A percentile compares a stretch with the other conserved stretches of the same genome.
phyloP scores from a whole-genome alignment of 2,888 invertebrate genomes.

The Pyrochroa serraticornis region DNA sequence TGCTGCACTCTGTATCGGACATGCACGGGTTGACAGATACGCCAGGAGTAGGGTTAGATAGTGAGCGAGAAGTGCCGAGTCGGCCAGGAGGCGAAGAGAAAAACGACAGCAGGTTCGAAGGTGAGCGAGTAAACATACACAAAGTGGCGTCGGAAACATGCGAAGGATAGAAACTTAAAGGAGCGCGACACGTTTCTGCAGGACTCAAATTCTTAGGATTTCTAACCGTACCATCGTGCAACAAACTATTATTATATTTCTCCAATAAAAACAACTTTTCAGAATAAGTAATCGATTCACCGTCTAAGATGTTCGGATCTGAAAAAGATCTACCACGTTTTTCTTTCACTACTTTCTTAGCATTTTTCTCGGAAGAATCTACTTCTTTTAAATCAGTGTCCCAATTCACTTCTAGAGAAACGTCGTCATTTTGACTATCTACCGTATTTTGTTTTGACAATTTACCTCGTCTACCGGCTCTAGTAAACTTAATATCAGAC shows the following conservation, averaged over 20 bases:
- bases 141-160: slow-evolving; percentile 21
- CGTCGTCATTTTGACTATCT: slow-evolving; percentile 45
- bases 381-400: slow-evolving; percentile 45
- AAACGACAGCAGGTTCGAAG: slow-evolving; percentile 52
- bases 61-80: slow-evolving; percentile 44
- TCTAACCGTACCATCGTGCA: slow-evolving; percentile 20
- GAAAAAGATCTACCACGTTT: slow-evolving; percentile 52
- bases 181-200: slow-evolving; percentile 39
- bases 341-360: slow-evolving; percentile 13
- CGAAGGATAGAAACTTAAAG: slow-evolving; percentile 50
- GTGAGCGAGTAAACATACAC: slow-evolving; percentile 44
- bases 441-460: slow-evolving; percentile 40
- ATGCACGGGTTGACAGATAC: slow-evolving; percentile 49
- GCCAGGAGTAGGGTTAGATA: slow-evolving; percentile 47
- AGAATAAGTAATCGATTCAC: slow-evolving; percentile 38
- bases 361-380: slow-evolving; percentile 23
- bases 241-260: slow-evolving; percentile 43
- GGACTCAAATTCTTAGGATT: slow-evolving; percentile 41
- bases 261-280: slow-evolving; percentile 43
- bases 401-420: slow-evolving; percentile 49
- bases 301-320: slow-evolving; percentile 55
- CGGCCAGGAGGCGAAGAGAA: slow-evolving; percentile 44
- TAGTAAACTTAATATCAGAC: slow-evolving; percentile 48
- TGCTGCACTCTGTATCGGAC: slow-evolving; percentile 49
- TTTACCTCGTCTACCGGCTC: slow-evolving; percentile 30